phyloP scores from a whole-genome alignment of 2,113 vertebrate genomes.

The Vicugna pacos region DNA sequence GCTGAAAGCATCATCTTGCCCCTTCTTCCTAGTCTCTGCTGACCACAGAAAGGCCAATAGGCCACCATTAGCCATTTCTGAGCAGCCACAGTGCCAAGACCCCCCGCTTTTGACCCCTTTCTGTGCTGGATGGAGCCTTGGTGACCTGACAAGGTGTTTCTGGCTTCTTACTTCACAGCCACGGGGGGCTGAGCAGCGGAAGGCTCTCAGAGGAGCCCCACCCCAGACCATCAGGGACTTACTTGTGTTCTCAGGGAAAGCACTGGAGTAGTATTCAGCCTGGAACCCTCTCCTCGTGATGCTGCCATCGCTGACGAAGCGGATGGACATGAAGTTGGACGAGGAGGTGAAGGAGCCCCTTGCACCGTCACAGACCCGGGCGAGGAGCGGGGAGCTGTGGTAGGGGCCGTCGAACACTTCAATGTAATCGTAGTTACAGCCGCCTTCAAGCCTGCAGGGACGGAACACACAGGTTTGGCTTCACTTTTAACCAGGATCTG shows the following conservation, averaged over 20 bases:
- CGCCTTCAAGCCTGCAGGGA: conserved; percentile 78
- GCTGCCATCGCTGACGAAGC: conserved; percentile 77
- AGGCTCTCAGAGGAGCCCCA: not conserved
- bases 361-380: conserved; percentile 76
- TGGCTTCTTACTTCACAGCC: not conserved
- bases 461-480: not conserved
- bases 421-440: conserved; percentile 81
- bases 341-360: conserved; percentile 54
- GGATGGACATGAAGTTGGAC: conserved; percentile 84
- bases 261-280: conserved; percentile 72
- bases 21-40: not conserved
- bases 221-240: not conserved
- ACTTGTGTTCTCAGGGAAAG: conserved; percentile 76
- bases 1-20: not conserved
- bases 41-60: not conserved
- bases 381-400: conserved; percentile 70
- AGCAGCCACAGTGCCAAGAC: not conserved
- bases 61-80: not conserved
- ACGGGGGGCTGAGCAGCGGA: fast-evolving
- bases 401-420: conserved; percentile 84
- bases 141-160: fast-evolving
- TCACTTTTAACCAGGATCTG: not conserved
- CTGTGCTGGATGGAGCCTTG: not conserved
- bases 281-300: conserved; percentile 69
- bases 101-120: no score